Base-by-base conservation (phyloP, 1,140 invertebrate genomes). In the Tetraneura akinire region DNA sequence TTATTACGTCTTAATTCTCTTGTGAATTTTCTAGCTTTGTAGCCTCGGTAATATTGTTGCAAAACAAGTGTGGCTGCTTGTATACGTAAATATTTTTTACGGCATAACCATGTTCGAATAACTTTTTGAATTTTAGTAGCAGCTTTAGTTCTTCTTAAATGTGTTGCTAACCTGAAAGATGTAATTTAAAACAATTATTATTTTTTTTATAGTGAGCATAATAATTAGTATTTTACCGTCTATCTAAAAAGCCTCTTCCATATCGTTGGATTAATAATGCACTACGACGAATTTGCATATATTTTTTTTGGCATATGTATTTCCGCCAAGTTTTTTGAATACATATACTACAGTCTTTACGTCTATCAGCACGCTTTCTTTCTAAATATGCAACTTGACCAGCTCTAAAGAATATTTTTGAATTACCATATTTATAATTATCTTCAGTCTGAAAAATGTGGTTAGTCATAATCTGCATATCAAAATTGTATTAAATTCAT, bases 351-450 rank as follows among this genome's bases (percentile, higher is more conserved):
- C 96, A 97, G 32, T 91, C 89, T 51, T 91, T 90, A 62, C 97
- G 90, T 71, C 92, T 91, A 82, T 98, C 96, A 0, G 91, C 91
- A 18, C 97, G 88, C 11, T 98, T 86, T 85, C 98, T 98, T 85
- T 99, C 97, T 80, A 99, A 85, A 84, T 95, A 97, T 0, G 97
- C 97, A n/a, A 99, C 96, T 88, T 99, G 97, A 1, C 97, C 98
- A 53, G 97, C 96, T 13, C 97, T 90, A 86, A 99, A 99, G 84
- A 99, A 98, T 80, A 99, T 97, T 86, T 99, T 99, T 0, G 94
- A 96, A 84, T 96, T 96, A 21, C 98, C 98, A 86, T 99, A 98
- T 83, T 97, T 94, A 86, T 95, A 99, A 83, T 97, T 97, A 84
- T 98, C 96, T 14, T 91, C 89, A 83, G 96, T 93, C 86, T 93